phyloP scores from a whole-genome alignment of 2,797 vertebrate genomes.

The Urocyon cinereoargenteus region DNA sequence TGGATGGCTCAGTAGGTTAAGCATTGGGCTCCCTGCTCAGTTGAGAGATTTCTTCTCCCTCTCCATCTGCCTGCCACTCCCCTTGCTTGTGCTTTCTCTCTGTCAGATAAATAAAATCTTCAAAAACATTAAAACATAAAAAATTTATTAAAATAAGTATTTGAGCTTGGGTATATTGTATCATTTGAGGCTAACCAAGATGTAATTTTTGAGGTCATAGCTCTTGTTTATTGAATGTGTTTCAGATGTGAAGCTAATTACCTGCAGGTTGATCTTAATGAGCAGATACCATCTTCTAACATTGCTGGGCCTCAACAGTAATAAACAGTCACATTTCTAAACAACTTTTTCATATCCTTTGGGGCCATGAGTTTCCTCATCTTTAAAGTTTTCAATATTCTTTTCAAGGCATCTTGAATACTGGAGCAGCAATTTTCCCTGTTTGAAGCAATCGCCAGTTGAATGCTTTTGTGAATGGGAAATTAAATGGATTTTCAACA shows the following conservation, averaged over 20 bases:
- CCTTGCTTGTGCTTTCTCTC: too few relatives aligned
- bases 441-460: conserved; percentile 72
- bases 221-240: conserved; percentile 23
- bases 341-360: conserved; percentile 56
- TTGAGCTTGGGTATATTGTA: not conserved
- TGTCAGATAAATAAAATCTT: too few relatives aligned
- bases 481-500: conserved; percentile 77
- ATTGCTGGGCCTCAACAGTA: not conserved
- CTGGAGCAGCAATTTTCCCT: conserved; percentile 61
- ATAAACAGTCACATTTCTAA: conserved; percentile 62
- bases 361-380: conserved; percentile 27
- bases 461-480: conserved; percentile 75
- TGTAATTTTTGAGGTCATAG: conserved; percentile 12
- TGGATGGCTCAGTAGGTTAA: too few relatives aligned
- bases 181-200: conserved; percentile 1
- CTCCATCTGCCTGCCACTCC: too few relatives aligned
- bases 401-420: conserved; percentile 72
- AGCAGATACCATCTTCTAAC: conserved; percentile 67
- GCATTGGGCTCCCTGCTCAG: too few relatives aligned
- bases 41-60: too few relatives aligned
- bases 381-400: conserved; percentile 68
- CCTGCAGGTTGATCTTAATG: conserved; percentile 65
- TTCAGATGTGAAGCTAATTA: conserved; percentile 23
- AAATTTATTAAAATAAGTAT: not conserved
- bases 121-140: too few relatives aligned